A percentile compares a stretch with the other conserved stretches of the same genome.
Evolutionary conservation across 2,113 vertebrate genomes (phyloP).

Genomic region (Otis tarda): DNA sequence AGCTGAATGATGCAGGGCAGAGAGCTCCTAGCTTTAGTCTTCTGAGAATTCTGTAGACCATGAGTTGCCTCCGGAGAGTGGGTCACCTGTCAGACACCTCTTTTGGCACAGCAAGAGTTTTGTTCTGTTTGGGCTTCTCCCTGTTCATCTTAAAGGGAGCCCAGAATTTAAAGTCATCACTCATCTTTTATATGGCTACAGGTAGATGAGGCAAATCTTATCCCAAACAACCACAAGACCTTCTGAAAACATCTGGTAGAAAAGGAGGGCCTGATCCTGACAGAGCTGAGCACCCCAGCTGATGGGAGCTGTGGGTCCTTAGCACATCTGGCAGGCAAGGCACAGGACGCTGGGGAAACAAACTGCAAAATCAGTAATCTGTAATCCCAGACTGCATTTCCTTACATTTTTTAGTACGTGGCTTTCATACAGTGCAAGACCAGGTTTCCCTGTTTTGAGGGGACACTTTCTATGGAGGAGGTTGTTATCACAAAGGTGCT

Average conservation of each 20-base stretch:
- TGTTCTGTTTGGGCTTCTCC: not conserved
- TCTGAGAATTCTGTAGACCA: not conserved
- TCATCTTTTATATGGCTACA: not conserved
- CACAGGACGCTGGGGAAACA: rapidly evolving
- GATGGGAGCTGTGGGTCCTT: not conserved
- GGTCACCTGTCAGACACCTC: not conserved
- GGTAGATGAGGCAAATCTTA: not conserved
- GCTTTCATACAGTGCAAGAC: not conserved
- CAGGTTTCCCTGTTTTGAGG: not conserved
- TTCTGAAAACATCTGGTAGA: not conserved
- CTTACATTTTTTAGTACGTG: not conserved
- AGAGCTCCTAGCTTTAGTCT: not conserved
- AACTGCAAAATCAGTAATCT: not conserved
- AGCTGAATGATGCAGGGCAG: not conserved
- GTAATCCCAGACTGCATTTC: not conserved
- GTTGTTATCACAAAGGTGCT: not conserved
- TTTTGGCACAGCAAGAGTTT: not conserved
- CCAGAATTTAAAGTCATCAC: not conserved
- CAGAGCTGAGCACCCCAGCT: not conserved
- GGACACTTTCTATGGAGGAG: not conserved
- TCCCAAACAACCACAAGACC: not conserved
- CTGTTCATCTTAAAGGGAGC: not conserved
- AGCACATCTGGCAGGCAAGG: not conserved
- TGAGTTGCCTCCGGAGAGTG: not conserved
- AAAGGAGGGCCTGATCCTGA: not conserved